A percentile compares a stretch with the other conserved stretches of the same genome.
Conservation (phyloP, 1,140 invertebrate genomes). For the silkworm (Bombyx mori) region DNA sequence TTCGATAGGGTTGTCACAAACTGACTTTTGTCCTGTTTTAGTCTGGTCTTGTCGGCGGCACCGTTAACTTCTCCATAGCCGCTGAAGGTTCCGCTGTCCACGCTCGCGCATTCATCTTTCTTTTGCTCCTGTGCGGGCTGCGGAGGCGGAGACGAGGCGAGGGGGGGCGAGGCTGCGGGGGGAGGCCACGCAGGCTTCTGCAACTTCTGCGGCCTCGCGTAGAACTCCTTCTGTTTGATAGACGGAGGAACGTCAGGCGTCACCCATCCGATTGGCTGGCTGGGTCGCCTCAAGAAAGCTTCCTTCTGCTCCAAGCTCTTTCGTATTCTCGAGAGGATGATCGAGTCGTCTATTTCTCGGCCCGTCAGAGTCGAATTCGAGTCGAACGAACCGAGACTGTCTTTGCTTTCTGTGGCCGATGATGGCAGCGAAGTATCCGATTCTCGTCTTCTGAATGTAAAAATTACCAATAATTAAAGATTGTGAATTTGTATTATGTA, state of each 20-base stretch:
- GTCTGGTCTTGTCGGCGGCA: slow-evolving; percentile 42
- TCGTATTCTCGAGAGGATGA: slow-evolving; percentile 79
- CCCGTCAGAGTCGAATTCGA: slow-evolving; percentile 77
- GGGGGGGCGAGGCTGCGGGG: slow-evolving; percentile 47
- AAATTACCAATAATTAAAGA: background rate
- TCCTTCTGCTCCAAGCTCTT: slow-evolving; percentile 90
- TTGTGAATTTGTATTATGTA: background rate
- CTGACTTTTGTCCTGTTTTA: slow-evolving; percentile 66
- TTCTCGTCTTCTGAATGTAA: slow-evolving; percentile 66
- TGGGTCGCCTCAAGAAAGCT: slow-evolving; percentile 85
- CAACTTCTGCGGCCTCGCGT: slow-evolving; percentile 82
- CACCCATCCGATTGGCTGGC: slow-evolving; percentile 75
- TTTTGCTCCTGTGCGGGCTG: slow-evolving; percentile 33
- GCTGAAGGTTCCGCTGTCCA: slow-evolving; percentile 60
- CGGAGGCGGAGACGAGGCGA: slow-evolving; percentile 47
- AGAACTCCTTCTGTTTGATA: slow-evolving; percentile 80
- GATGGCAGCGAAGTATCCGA: slow-evolving; percentile 73
- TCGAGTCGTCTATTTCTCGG: slow-evolving; percentile 77
- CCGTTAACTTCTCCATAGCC: slow-evolving; percentile 62
- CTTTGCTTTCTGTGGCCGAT: slow-evolving; percentile 74
- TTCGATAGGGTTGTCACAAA: slow-evolving; percentile 75
- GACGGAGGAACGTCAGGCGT: slow-evolving; percentile 56
- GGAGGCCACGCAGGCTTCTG: slow-evolving; percentile 83
- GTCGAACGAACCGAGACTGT: slow-evolving; percentile 76
- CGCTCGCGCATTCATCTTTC: slow-evolving; percentile 58